Evolutionary conservation across 53 echinoderm and acorn worm species (phyloP).

Genomic region (Stichopus horrens): DNA sequence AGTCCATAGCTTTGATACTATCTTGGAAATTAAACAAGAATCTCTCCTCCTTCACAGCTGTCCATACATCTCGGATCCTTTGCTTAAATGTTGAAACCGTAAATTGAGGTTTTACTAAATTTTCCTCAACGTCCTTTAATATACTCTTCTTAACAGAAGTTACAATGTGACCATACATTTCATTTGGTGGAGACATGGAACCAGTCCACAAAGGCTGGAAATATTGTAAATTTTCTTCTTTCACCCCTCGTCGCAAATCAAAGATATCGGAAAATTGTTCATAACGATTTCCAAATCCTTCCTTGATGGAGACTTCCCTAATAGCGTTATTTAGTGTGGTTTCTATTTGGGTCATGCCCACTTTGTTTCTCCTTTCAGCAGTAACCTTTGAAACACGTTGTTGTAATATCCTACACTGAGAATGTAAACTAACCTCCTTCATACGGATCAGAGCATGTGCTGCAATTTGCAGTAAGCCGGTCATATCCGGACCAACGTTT

Average conservation of each 20-base stretch:
- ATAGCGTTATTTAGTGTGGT: neutral
- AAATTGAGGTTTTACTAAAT: neutral
- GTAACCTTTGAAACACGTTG: slow-evolving; percentile 23
- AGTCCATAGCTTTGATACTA: slow-evolving; percentile 20
- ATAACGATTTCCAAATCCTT: slow-evolving; percentile 22
- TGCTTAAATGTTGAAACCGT: neutral
- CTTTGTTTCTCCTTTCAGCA: slow-evolving; percentile 10
- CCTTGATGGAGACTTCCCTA: neutral
- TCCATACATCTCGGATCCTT: slow-evolving; percentile 29
- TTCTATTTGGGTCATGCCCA: neutral
- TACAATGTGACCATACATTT: neutral
- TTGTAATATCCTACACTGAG: slow-evolving; percentile 31
- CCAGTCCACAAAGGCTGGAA: neutral
- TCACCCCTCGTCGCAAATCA: neutral
- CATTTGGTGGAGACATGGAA: slow-evolving; percentile 23
- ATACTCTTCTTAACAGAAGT: neutral
- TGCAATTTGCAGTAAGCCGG: slow-evolving; percentile 28
- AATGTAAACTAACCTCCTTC: neutral
- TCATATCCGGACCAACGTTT: slow-evolving; percentile 33
- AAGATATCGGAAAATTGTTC: slow-evolving; percentile 25
- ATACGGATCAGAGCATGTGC: slow-evolving; percentile 33
- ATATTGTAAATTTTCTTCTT: slow-evolving; percentile 15
- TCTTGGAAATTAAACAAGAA: slow-evolving; percentile 35
- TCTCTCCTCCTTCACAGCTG: slow-evolving; percentile 31
- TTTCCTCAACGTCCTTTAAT: neutral